These are phyloP conservation scores for Rousettus madagascariensis DNA, from an alignment of 2,797 vertebrate species.

Conservation along the genomic window DNA sequence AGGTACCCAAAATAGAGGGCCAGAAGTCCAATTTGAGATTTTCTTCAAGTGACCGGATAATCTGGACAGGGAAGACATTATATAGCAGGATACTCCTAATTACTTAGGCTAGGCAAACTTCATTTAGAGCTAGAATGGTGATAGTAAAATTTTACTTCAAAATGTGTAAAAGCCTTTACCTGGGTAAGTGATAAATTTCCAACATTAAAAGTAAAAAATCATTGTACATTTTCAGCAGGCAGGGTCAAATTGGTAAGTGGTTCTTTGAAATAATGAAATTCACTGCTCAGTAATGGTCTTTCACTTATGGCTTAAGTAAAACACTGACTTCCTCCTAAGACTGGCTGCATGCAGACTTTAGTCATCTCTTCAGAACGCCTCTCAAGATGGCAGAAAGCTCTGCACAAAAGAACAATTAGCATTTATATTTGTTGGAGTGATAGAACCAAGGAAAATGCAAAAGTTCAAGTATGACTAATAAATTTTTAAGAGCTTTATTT, in stretches of 20 bases:
- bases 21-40: background rate
- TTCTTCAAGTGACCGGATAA: background rate
- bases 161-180: background rate
- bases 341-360: background rate
- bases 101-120: background rate
- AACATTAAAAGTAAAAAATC: background rate
- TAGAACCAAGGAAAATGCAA: background rate
- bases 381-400: background rate
- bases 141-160: background rate
- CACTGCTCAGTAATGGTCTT: background rate
- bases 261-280: background rate
- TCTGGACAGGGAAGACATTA: background rate
- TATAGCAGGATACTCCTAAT: background rate
- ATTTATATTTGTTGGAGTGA: constrained; percentile 4
- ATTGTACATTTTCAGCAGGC: background rate
- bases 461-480: background rate
- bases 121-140: background rate
- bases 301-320: background rate
- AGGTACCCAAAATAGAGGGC: background rate
- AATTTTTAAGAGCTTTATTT: constrained; percentile 34
- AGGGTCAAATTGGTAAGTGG: background rate
- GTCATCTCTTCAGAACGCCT: background rate
- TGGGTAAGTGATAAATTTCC: background rate
- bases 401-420: constrained; percentile 29
- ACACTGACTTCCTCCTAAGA: background rate